These are phyloP conservation scores for Rhogogaster chlorosoma DNA, from an alignment of 2,888 invertebrate genomes.

Conservation along the genomic window DNA sequence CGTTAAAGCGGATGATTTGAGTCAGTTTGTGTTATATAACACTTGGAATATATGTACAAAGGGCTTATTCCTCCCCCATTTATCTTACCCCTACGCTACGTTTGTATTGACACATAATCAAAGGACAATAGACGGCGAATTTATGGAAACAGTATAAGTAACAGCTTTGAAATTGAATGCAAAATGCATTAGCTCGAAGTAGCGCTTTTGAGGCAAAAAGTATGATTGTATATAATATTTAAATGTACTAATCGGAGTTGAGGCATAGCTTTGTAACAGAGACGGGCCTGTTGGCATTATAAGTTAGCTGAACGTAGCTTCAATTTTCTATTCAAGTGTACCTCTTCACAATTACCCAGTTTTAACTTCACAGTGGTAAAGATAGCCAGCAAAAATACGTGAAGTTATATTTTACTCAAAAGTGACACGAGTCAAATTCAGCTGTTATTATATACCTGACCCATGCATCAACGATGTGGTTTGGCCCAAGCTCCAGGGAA, in stretches of 20 bases:
- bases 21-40: conserved; percentile 6
- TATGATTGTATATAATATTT: background rate
- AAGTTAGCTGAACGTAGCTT: background rate
- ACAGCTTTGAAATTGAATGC: conserved; percentile 5
- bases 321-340: background rate
- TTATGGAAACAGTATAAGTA: background rate
- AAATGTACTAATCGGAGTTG: conserved; percentile 5
- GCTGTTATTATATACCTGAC: background rate
- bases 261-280: background rate
- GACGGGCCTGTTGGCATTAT: background rate
- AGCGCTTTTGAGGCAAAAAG: background rate
- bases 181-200: background rate
- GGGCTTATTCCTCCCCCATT: conserved; percentile 15
- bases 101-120: background rate
- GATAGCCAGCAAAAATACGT: background rate
- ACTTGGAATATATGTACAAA: conserved; percentile 1
- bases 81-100: background rate
- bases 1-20: conserved; percentile 29
- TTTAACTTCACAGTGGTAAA: background rate
- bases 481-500: background rate
- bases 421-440: background rate
- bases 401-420: background rate
- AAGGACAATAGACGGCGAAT: background rate
- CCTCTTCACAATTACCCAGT: background rate
- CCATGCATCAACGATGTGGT: background rate